These are phyloP conservation scores for Ceratothoa steindachneri DNA, from an alignment of 2,888 invertebrate genomes.

Conservation along the genomic window DNA sequence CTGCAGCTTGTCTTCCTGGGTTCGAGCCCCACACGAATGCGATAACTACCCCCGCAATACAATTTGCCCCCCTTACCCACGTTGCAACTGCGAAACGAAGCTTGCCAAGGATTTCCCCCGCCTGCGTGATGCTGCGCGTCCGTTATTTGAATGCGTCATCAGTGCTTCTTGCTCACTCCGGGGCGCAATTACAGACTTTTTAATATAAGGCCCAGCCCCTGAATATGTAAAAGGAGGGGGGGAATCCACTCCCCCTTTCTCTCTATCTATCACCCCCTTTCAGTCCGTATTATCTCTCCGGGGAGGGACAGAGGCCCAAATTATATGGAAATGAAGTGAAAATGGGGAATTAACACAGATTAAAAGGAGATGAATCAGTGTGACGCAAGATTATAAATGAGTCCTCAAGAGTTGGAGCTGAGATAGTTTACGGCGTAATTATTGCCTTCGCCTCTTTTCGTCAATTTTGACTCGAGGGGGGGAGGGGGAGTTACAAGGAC, in stretches of 20 bases:
- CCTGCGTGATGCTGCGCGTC: too few relatives aligned
- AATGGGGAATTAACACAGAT: conserved; percentile 3
- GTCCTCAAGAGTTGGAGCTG: not conserved
- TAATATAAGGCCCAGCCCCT: not conserved
- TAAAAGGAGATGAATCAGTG: not conserved
- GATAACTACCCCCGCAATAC: too few relatives aligned
- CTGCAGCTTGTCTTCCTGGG: too few relatives aligned
- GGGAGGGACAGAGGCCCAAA: not conserved
- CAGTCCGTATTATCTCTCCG: not conserved
- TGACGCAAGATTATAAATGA: conserved; percentile 6
- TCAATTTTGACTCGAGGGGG: too few relatives aligned
- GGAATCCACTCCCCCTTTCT: not conserved
- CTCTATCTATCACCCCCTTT: not conserved
- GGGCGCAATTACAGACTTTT: not conserved
- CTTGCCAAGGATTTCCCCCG: too few relatives aligned
- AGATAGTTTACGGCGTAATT: not conserved
- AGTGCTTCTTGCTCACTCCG: not conserved
- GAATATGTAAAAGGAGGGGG: not conserved
- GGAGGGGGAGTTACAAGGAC: too few relatives aligned
- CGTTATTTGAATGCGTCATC: not conserved
- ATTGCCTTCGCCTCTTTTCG: too few relatives aligned
- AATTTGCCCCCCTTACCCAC: too few relatives aligned
- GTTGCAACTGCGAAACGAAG: too few relatives aligned
- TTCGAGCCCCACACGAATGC: too few relatives aligned
- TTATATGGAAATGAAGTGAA: conserved; percentile 8